Conservation (phyloP, 2,113 vertebrate species). For the Nyctibius bracteatus region DNA sequence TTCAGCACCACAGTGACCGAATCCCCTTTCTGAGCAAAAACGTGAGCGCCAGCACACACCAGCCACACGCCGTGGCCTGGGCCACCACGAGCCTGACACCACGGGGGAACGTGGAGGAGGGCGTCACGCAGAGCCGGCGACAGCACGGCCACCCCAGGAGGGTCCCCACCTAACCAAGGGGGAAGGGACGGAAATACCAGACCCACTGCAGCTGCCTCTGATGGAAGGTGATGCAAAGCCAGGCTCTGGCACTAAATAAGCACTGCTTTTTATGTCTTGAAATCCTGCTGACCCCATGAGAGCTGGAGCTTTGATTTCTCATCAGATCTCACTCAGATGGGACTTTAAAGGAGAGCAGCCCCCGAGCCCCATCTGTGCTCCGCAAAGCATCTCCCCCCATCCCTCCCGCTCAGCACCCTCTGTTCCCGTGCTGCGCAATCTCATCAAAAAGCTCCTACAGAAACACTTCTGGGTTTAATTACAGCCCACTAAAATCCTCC, state of each 20-base stretch:
- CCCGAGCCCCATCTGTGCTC: neutral
- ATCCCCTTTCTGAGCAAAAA: neutral
- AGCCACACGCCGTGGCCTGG: neutral
- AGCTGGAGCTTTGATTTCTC: neutral
- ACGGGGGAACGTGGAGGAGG: accelerated
- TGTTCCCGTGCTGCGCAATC: neutral
- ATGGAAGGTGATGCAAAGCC: neutral
- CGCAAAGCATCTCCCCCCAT: neutral
- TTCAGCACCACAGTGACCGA: neutral
- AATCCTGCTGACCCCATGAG: neutral
- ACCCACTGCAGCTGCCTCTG: neutral
- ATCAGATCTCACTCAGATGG: neutral
- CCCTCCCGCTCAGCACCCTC: neutral
- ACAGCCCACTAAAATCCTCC: neutral
- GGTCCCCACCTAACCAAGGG: neutral
- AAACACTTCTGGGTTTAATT: neutral
- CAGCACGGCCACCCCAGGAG: neutral
- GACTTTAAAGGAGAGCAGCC: neutral
- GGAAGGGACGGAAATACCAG: neutral
- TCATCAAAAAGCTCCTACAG: neutral
- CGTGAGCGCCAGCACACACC: neutral
- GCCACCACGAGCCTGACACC: neutral
- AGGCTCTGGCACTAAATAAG: neutral
- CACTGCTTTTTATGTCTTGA: accelerated
- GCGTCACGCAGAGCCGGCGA: neutral